Evolutionary conservation across 2,888 invertebrate species (phyloP), one percentile per base, ranked within the genome.

Genomic region (Apodemia hepburni): DNA sequence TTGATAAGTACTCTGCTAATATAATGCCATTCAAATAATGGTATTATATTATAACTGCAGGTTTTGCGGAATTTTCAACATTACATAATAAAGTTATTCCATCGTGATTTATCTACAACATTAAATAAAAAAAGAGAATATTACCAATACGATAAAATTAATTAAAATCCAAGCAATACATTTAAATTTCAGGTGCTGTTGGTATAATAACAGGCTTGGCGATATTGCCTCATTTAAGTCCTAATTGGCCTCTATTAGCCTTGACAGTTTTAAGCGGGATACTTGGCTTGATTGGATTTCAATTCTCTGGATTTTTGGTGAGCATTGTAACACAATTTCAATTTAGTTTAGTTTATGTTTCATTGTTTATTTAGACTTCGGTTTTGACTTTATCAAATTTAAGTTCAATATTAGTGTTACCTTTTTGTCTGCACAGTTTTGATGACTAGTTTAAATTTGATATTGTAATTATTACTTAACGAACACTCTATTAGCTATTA

Each of bases 251-350:
- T 27, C 67, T 65, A 3, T 68, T 73, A 11, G 73, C 76, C n/a
- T 62, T 81, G 12, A 60, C 75, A 0, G 60, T 79, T 18, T 65
- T 86, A 45, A 76, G 76, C 17, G 73, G 71, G 2, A 75, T 76
- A 9, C 65, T 85, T 29, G 79, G 76, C 2, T 64, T 76, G 12
- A 71, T 82, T 0, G 87, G 86, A 22, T 75, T 87, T 33, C 88
- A 89, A 65, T 79, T 78, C 65, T 83, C 83, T 42, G 87, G 87
- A 59, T 88, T 87, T 72, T 71, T 87, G 72, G 88, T 87, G 69
- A 77, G 79, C 73, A 15, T 3, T 18, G 51, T 22, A 27, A 27
- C 27, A 54, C 22, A 54, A 54, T 54, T 54, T 12, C 54, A 54
- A 49, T 65, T 51, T 38, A 27, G 54, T 29, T 58, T 60, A 35